A percentile compares a stretch with the other conserved stretches of the same genome.
These are phyloP conservation scores for Rhinogobio ventralis DNA, from an alignment of 2,797 vertebrate genomes.

Conservation along the genomic window DNA sequence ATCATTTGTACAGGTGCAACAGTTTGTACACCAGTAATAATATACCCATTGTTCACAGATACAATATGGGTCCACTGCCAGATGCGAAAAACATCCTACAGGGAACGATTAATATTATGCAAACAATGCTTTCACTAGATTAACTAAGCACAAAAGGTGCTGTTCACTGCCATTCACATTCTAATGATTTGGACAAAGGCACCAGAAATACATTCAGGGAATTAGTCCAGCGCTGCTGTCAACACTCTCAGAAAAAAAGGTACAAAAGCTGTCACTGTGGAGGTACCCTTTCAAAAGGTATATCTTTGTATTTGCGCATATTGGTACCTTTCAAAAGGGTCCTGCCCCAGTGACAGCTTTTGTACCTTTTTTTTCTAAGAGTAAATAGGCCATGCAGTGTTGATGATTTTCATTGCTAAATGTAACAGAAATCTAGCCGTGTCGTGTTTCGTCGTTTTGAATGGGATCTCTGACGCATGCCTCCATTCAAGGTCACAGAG, in stretches of 20 bases:
- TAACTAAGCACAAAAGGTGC: constrained; percentile 37
- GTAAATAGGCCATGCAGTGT: neutral
- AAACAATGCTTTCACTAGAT: constrained; percentile 37
- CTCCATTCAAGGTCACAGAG: constrained; percentile 47
- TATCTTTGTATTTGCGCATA: neutral
- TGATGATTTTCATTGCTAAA: neutral
- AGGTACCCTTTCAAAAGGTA: neutral
- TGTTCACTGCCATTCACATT: constrained; percentile 35
- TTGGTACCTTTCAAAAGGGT: neutral
- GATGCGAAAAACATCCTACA: constrained; percentile 12
- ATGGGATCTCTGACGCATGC: constrained; percentile 32
- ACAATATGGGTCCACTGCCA: constrained; percentile 26
- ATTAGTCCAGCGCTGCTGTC: constrained; percentile 3
- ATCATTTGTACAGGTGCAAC: constrained; percentile 23
- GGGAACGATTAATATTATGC: constrained; percentile 31
- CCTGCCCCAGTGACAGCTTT: neutral
- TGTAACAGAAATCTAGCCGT: neutral
- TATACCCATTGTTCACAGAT: constrained; percentile 40
- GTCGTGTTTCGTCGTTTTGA: neutral
- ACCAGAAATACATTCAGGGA: constrained; percentile 40
- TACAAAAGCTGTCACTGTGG: neutral
- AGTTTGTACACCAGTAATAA: constrained; percentile 7
- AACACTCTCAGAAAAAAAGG: neutral
- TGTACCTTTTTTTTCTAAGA: neutral
- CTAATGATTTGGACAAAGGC: constrained; percentile 23